Percentiles rank a stretch among this genome's conserved stretches.
These are phyloP conservation scores for Myiotriccus ornatus DNA, from an alignment of 2,797 vertebrate species.

Conservation along the genomic window DNA sequence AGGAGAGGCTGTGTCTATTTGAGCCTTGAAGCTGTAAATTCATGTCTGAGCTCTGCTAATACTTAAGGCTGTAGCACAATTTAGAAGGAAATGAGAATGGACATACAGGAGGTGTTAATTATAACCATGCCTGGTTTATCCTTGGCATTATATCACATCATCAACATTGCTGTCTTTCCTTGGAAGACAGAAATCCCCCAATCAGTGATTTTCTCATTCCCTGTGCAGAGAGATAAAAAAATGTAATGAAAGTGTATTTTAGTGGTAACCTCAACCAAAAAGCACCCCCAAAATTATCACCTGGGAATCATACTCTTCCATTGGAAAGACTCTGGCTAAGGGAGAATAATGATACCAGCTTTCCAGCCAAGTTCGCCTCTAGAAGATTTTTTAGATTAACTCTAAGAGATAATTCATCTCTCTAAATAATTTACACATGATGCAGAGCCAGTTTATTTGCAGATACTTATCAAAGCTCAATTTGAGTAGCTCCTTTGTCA, in stretches of 20 bases:
- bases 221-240: background rate
- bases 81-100: slow-evolving; percentile 1
- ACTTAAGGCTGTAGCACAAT: background rate
- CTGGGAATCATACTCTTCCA: background rate
- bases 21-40: slow-evolving; percentile 3
- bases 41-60: background rate
- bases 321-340: background rate
- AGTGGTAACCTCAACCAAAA: background rate
- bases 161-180: background rate
- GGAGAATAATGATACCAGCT: background rate
- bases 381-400: background rate
- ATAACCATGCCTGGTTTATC: background rate
- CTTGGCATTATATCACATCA: background rate
- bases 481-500: background rate
- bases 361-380: background rate
- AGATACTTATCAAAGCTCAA: background rate
- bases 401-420: background rate
- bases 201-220: background rate
- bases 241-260: background rate
- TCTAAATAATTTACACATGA: background rate
- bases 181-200: background rate
- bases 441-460: background rate
- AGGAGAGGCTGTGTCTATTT: background rate
- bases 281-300: background rate
- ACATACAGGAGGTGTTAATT: background rate